Evolutionary conservation across 2,888 invertebrate species (phyloP).

Genomic region (Drosophila longiperda): DNA sequence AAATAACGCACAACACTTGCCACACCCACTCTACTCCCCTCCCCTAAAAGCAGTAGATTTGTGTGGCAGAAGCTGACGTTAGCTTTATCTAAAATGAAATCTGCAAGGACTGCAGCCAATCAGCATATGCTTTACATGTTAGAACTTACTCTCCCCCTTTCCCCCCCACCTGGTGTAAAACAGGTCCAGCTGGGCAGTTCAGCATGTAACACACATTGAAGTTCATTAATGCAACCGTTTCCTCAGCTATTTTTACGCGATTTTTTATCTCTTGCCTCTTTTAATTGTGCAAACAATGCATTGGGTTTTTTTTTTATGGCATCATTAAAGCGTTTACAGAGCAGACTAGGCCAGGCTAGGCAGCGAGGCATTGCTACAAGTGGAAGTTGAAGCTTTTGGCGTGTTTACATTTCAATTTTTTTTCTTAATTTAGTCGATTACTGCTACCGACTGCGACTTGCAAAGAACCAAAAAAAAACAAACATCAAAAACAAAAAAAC

Average conservation of each 20-base stretch:
- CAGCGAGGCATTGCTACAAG: constrained; percentile 38
- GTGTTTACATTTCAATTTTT: constrained; percentile 53
- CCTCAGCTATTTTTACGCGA: constrained; percentile 43
- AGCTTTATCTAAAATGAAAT: constrained; percentile 75
- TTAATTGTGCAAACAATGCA: constrained; percentile 70
- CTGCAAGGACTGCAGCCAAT: constrained; percentile 51
- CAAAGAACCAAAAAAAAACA: constrained; percentile 24
- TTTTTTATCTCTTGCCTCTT: constrained; percentile 35
- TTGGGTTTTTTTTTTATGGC: constrained; percentile 49
- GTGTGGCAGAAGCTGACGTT: constrained; percentile 64
- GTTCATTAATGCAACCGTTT: constrained; percentile 61
- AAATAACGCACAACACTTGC: constrained; percentile 34
- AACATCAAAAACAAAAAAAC: constrained; percentile 30
- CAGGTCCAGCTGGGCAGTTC: constrained; percentile 33
- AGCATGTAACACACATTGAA: constrained; percentile 63
- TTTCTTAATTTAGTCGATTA: constrained; percentile 61
- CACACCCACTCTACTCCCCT: neutral
- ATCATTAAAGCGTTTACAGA: constrained; percentile 66
- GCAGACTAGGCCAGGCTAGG: neutral
- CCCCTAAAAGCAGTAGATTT: constrained; percentile 56
- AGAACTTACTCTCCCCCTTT: neutral
- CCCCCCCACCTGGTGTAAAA: neutral
- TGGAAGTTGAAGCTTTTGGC: constrained; percentile 54
- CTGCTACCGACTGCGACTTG: constrained; percentile 41
- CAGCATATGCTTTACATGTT: constrained; percentile 25